A percentile compares a stretch with the other conserved stretches of the same genome.
Conservation (phyloP, 2,797 vertebrate species). For the Pantherophis alleghaniensis region DNA sequence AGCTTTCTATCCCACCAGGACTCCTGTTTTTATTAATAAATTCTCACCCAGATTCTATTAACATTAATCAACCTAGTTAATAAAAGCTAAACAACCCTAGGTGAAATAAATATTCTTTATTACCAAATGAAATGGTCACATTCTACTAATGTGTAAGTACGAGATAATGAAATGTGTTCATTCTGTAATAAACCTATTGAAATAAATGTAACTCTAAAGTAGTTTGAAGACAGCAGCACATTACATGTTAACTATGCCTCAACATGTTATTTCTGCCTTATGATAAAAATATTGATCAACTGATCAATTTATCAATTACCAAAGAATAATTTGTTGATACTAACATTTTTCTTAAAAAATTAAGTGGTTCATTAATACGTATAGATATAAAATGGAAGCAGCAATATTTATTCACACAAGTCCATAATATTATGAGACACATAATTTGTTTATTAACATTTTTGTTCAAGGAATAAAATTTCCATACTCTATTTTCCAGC, state of each 20-base stretch:
- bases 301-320: neutral
- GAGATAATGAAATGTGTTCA: neutral
- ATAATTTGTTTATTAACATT: neutral
- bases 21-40: neutral
- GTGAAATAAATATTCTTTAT: slow-evolving; percentile 18
- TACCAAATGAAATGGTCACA: slow-evolving; percentile 8
- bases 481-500: neutral
- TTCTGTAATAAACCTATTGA: neutral
- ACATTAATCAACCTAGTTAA: neutral
- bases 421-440: neutral
- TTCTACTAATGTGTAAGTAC: neutral
- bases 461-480: neutral
- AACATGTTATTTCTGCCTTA: neutral
- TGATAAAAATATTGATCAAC: neutral
- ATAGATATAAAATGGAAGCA: neutral
- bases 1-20: neutral
- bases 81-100: neutral
- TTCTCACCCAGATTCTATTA: slow-evolving; percentile 1
- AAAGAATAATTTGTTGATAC: slow-evolving; percentile 21
- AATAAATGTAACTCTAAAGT: slow-evolving; percentile 18
- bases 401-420: neutral
- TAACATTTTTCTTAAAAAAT: slow-evolving; percentile 12
- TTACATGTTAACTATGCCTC: neutral
- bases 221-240: neutral
- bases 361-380: slow-evolving; percentile 14